Evolutionary conservation across 2,797 vertebrate genomes (phyloP), one percentile per base, ranked within the genome.

Genomic region (Peromyscus melanophrys): DNA sequence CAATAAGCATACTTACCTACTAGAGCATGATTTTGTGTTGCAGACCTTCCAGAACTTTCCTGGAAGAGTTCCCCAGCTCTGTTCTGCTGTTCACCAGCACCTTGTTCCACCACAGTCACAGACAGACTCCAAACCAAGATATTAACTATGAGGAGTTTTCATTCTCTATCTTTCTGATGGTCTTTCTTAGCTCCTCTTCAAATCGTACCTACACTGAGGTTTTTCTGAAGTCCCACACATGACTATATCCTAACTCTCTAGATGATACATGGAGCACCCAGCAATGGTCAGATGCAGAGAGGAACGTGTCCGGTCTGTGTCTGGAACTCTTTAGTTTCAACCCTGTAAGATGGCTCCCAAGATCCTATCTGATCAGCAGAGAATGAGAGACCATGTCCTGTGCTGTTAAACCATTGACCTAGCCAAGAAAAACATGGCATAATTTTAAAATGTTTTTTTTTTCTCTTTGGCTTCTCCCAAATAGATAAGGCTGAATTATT

Each of bases 401-500:
- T 76, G 78, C 0, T 13, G 61, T 5, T 1, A 84, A 43, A 34
- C 65, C 59, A 84, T 1, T 83, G 65, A 90, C 88, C 71, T 61
- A 89, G 92, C 94, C 96, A 97, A 97, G 92, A 96, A 96, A 97
- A 96, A 96, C 43, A 57, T 52, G 80, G 80, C 37, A 55, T 27
- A 52, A 95, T 92, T 90, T 67, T 10, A 80, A 95, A 97, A 95
- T 69, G 31, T 37, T 37, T 81, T 59, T 89, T 93, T 93, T 84
- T 88, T 90, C 59, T 63, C 61, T 95, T 95, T 82, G 89, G 69
- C 75, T 92, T 94, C 55, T 65, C 69, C 46, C 92, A 92, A 81
- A 96, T 17, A 95, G 92, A 96, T 92, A 96, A 95, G 71, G 80
- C 92, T 97, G 80, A 96, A 96, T 96, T 95, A 95, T 65, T 90